Evolutionary conservation across 2,797 vertebrate species (phyloP), one percentile per base, ranked within the genome.

Genomic region (Danio jaintianensis): DNA sequence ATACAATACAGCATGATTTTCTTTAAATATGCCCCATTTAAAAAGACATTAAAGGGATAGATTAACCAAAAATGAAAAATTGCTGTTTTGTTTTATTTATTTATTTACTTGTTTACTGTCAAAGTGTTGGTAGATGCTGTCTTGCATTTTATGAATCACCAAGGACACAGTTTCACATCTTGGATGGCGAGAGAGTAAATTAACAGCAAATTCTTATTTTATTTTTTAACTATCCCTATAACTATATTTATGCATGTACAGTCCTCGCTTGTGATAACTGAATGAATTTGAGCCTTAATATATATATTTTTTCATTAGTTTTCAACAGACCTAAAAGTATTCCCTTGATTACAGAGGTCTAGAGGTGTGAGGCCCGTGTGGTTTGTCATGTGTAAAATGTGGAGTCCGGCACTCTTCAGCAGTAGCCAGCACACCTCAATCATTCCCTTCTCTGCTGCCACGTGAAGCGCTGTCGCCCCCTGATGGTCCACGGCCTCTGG

Each of bases 391-490:
- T 92, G 90, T 82, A 95, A 91, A 76, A 92, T 86, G 61, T 88
- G 78, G 86, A 92, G 91, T 1, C 93, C 92, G 2, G 89, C 84
- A 52, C 81, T 91, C 89, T 92, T 92, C 89, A 95, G 88, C 82
- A 95, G 86, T 5, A 90, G 87, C 94, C 94, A 95, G 86, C 94
- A 93, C 69, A 95, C 91, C 86, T 94, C 92, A 36, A 92, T 86
- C 13, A 87, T 89, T 0, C 94, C 95, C 73, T 91, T 88, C 85
- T 94, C 93, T 80, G 94, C 93, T 69, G 94, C 94, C 15, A 94
- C 88, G 0, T 95, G 95, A 77, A 95, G 89, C 9, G 93, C 90
- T 29, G 94, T 94, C 42, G 89, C 91, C 40, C 94, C 94, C 92
- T 93, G 87, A 79, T 93, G 91, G 91, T 95, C 94, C 36, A 89